These are phyloP conservation scores for Corticium candelabrum DNA, from an alignment of 37 sponge, comb jelly and placozoan genomes.

Conservation along the genomic window DNA sequence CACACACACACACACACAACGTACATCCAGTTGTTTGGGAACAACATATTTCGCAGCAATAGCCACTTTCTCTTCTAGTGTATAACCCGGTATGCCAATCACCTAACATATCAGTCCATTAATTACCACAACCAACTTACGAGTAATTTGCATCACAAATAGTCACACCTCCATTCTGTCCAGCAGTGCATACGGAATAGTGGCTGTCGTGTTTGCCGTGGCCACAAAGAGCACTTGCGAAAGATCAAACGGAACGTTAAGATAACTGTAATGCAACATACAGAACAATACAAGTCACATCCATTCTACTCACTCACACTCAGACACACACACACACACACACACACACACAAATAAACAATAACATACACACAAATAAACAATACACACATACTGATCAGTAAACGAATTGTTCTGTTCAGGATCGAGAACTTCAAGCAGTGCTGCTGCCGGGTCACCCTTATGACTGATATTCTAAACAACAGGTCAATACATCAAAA, in stretches of 20 bases:
- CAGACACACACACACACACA: too few relatives aligned
- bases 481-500: neutral
- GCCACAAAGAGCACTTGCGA: constrained; percentile 79
- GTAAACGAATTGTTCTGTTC: constrained; percentile 78
- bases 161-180: constrained; percentile 73
- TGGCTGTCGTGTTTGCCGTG: constrained; percentile 71
- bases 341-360: too few relatives aligned
- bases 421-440: constrained; percentile 86
- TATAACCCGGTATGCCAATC: constrained; percentile 72
- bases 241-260: constrained; percentile 70
- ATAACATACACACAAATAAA: too few relatives aligned
- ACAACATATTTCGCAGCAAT: constrained; percentile 67
- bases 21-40: constrained; percentile 63
- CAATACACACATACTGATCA: constrained; percentile 61
- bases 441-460: constrained; percentile 87
- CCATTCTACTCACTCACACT: neutral
- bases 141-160: neutral
- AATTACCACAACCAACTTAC: neutral
- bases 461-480: constrained; percentile 27
- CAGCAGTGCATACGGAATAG: constrained; percentile 62
- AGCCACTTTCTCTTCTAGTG: constrained; percentile 72
- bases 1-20: constrained; percentile 1
- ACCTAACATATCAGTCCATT: constrained; percentile 43
- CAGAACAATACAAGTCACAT: neutral
- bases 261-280: constrained; percentile 30